These are phyloP conservation scores for Saccostrea cuccullata DNA, from an alignment of 1,140 invertebrate genomes.

Conservation along the genomic window DNA sequence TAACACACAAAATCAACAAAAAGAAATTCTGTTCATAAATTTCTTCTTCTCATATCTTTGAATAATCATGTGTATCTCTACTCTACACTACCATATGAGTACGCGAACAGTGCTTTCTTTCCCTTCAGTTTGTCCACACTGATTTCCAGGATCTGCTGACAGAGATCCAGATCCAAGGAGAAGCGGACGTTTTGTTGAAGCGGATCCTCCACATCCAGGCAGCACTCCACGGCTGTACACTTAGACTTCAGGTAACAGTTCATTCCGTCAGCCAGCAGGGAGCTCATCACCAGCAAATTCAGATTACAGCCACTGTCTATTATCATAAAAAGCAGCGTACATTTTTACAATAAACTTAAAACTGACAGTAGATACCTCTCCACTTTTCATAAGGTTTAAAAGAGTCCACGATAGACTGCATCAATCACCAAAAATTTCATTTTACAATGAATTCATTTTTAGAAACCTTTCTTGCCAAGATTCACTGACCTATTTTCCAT, in stretches of 20 bases:
- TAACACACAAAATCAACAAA: neutral
- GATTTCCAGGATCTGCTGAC: slow-evolving; percentile 17
- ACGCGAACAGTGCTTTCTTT: neutral
- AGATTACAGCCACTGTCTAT: neutral
- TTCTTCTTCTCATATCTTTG: neutral
- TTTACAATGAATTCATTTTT: neutral
- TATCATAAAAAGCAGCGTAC: neutral
- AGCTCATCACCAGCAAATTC: slow-evolving; percentile 26
- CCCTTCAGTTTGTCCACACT: slow-evolving; percentile 34
- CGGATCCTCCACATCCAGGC: slow-evolving; percentile 34
- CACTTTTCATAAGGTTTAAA: too few species aligned
- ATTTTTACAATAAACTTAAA: too few species aligned
- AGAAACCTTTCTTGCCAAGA: neutral
- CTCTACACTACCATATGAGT: neutral
- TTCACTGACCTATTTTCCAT: slow-evolving; percentile 34
- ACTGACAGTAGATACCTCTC: too few species aligned
- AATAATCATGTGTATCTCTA: neutral
- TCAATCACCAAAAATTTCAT: neutral
- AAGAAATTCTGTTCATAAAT: neutral
- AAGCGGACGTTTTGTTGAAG: slow-evolving; percentile 32
- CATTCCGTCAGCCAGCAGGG: neutral
- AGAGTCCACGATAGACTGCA: neutral
- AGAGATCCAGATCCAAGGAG: slow-evolving; percentile 19
- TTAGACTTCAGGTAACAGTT: slow-evolving; percentile 38
- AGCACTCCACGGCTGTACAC: slow-evolving; percentile 44